Conservation (phyloP, 2,888 invertebrate genomes). For the Crocallis elinguaria region DNA sequence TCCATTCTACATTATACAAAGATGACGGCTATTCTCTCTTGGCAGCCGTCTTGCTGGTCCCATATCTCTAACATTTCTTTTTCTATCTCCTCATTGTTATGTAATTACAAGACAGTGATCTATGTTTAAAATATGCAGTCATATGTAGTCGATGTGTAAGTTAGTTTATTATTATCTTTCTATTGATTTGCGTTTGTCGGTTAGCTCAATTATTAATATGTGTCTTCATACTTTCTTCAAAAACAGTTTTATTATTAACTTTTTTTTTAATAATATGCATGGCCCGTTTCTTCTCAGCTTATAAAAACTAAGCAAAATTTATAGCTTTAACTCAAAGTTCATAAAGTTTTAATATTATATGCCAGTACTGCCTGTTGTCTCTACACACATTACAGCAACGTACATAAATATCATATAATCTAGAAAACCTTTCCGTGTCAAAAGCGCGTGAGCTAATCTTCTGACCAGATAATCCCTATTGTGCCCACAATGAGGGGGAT, state of each 20-base stretch:
- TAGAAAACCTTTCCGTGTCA: too few relatives aligned
- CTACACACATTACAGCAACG: not conserved
- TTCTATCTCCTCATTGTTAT: constrained; percentile 12
- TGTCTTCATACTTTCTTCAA: too few relatives aligned
- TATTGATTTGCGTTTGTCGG: too few relatives aligned
- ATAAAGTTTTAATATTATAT: too few relatives aligned
- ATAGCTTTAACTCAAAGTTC: too few relatives aligned
- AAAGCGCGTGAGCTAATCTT: not conserved
- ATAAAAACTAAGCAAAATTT: too few relatives aligned
- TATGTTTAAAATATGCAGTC: not conserved
- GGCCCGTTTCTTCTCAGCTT: too few relatives aligned
- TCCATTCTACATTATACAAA: constrained; percentile 56
- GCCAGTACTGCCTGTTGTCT: too few relatives aligned
- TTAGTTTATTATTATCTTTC: too few relatives aligned
- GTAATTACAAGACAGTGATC: constrained; percentile 15
- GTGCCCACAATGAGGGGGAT: constrained; percentile 18
- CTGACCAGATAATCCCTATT: not conserved
- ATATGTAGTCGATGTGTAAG: not conserved
- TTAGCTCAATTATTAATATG: too few relatives aligned
- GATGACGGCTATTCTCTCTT: constrained; percentile 44
- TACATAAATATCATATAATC: not conserved
- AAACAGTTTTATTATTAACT: too few relatives aligned
- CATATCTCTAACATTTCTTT: constrained; percentile 54
- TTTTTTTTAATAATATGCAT: too few relatives aligned
- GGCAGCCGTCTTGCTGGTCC: constrained; percentile 16